Conservation (phyloP, 2,888 invertebrate species). For the Xanthorhoe designata region DNA sequence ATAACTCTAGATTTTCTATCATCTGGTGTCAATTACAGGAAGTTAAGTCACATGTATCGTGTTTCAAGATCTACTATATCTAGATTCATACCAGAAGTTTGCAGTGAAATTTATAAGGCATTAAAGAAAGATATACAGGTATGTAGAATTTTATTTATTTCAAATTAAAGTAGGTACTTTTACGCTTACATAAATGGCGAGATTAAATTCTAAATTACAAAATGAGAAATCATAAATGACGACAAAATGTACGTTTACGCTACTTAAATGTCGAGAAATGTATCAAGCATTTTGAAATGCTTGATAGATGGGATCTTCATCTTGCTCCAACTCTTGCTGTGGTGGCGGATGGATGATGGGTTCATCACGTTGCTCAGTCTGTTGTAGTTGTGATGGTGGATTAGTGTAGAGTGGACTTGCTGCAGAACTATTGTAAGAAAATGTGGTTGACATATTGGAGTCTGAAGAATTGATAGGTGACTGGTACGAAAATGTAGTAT, state of each 20-base stretch:
- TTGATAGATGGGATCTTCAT: conserved; percentile 18
- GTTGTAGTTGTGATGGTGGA: conserved; percentile 26
- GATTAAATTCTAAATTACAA: conserved; percentile 32
- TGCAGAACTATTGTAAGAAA: conserved; percentile 30
- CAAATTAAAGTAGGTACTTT: conserved; percentile 34
- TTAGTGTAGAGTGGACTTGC: conserved; percentile 30
- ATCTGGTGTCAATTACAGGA: conserved; percentile 22
- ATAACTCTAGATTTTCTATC: too few relatives aligned
- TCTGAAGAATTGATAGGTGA: conserved; percentile 36
- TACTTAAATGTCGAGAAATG: conserved; percentile 30
- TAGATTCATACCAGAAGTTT: conserved; percentile 26
- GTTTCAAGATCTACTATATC: conserved; percentile 26
- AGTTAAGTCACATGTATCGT: conserved; percentile 23
- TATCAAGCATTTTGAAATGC: conserved; percentile 23
- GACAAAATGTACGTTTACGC: conserved; percentile 34
- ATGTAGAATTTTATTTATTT: conserved; percentile 14
- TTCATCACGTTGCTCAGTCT: conserved; percentile 28
- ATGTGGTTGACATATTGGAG: conserved; percentile 29
- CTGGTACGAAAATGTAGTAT: conserved; percentile 38
- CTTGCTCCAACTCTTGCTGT: conserved; percentile 29
- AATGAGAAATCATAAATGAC: conserved; percentile 34
- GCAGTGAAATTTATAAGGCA: conserved; percentile 22
- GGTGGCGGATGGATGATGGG: conserved; percentile 31
- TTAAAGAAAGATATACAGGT: conserved; percentile 15
- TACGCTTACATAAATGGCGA: conserved; percentile 35